phyloP scores from a whole-genome alignment of 2,113 vertebrate genomes.

The Hipposideros armiger region DNA sequence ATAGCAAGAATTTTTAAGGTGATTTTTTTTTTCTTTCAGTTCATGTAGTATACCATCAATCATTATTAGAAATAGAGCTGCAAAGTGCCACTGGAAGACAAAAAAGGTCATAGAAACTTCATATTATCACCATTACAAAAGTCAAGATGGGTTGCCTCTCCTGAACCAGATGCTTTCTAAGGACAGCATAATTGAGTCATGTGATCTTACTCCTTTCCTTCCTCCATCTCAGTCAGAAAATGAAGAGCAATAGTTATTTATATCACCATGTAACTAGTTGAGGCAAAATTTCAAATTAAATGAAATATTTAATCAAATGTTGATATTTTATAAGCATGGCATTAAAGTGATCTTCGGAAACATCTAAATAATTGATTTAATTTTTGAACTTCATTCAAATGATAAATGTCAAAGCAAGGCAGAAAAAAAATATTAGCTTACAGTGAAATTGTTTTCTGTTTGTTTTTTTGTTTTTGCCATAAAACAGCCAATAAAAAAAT shows the following conservation, averaged over 20 bases:
- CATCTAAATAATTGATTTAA: background rate
- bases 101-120: constrained; percentile 54
- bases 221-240: background rate
- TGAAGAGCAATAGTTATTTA: background rate
- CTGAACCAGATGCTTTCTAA: constrained; percentile 37
- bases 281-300: constrained; percentile 15
- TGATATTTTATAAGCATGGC: background rate
- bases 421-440: background rate
- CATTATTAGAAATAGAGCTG: constrained; percentile 60
- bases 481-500: constrained; percentile 10
- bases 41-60: constrained; percentile 42
- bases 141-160: constrained; percentile 37
- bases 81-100: constrained; percentile 24
- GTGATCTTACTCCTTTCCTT: background rate
- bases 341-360: constrained; percentile 13
- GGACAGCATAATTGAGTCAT: background rate
- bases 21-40: constrained; percentile 18
- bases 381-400: constrained; percentile 32
- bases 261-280: background rate
- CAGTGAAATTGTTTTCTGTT: background rate
- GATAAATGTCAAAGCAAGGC: background rate
- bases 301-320: background rate
- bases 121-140: constrained; percentile 57
- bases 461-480: background rate
- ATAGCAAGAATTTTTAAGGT: constrained; percentile 12